Evolutionary conservation across 1,140 invertebrate genomes (phyloP).

Genomic region (Littorina saxatilis): DNA sequence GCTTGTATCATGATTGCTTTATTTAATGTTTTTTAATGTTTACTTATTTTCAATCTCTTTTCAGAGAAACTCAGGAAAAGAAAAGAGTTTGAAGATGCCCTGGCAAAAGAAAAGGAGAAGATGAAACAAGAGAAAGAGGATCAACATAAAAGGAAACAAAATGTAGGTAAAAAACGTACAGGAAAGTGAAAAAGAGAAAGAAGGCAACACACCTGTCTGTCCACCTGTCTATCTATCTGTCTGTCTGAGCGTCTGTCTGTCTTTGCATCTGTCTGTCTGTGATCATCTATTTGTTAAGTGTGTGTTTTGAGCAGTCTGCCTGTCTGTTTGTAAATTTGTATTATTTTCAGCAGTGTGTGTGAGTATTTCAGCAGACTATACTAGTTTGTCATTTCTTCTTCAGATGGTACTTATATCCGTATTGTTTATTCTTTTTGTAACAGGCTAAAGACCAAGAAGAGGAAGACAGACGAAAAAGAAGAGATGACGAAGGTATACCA

Average conservation of each 20-base stretch:
- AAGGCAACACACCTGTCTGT: not conserved
- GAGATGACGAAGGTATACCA: constrained; percentile 51
- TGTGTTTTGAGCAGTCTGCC: too few species aligned
- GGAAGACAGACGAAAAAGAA: constrained; percentile 57
- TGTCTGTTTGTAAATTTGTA: too few species aligned
- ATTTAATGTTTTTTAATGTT: too few species aligned
- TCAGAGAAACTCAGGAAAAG: constrained; percentile 56
- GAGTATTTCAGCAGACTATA: too few species aligned
- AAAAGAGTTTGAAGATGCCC: constrained; percentile 56
- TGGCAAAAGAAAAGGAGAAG: constrained; percentile 55
- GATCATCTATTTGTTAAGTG: not conserved
- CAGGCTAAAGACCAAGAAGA: constrained; percentile 59
- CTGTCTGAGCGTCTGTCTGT: not conserved
- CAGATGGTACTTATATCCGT: too few species aligned
- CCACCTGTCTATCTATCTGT: not conserved
- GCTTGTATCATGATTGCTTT: too few species aligned
- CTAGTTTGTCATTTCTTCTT: too few species aligned
- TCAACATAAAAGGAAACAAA: constrained; percentile 56
- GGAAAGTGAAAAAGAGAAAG: too few species aligned
- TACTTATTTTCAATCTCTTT: too few species aligned
- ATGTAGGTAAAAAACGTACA: constrained; percentile 46
- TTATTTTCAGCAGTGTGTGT: too few species aligned
- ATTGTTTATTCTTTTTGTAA: too few species aligned
- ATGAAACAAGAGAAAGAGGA: constrained; percentile 58
- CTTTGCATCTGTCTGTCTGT: not conserved